These are phyloP conservation scores for Piaya cayana DNA, from an alignment of 2,113 vertebrate genomes.

Conservation along the genomic window DNA sequence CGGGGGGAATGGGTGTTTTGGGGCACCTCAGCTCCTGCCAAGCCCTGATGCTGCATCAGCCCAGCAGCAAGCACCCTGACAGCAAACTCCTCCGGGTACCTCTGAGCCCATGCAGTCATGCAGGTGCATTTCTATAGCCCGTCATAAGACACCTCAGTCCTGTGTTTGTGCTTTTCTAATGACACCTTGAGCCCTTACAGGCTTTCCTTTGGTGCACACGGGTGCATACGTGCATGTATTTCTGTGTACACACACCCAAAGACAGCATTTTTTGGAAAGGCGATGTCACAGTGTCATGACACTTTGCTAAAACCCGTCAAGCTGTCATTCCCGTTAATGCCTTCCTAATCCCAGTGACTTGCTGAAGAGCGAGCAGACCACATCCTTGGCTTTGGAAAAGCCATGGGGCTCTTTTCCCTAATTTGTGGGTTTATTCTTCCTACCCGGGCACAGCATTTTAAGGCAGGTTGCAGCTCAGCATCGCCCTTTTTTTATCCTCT, in stretches of 20 bases:
- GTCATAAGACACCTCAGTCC: neutral
- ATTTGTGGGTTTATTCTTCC: neutral
- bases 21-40: neutral
- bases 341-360: neutral
- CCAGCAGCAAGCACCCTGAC: neutral
- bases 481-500: neutral
- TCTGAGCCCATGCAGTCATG: fast-evolving
- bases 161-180: fast-evolving
- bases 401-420: neutral
- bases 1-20: fast-evolving
- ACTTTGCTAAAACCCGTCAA: neutral
- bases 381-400: neutral
- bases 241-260: neutral
- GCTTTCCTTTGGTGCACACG: neutral
- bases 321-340: neutral
- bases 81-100: neutral
- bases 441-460: fast-evolving
- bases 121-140: neutral
- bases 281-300: neutral
- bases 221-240: fast-evolving
- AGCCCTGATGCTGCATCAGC: neutral
- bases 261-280: neutral
- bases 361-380: neutral
- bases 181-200: neutral
- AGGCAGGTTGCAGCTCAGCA: neutral